A percentile compares a stretch with the other conserved stretches of the same genome.
Conservation (phyloP, 2,113 vertebrate genomes). For the Psophia crepitans region DNA sequence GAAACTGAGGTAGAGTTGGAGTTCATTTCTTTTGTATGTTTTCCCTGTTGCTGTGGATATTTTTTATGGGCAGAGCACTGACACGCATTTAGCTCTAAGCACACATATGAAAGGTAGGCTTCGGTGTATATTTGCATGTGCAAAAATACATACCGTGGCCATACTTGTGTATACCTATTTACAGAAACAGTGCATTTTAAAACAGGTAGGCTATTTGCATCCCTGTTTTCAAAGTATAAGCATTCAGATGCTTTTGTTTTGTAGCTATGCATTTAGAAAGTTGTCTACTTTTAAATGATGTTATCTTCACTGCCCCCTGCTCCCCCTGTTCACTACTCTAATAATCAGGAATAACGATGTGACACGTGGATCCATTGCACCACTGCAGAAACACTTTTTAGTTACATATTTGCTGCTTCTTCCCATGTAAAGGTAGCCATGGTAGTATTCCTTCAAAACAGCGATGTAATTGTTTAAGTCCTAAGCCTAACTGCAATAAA, state of each 20-base stretch:
- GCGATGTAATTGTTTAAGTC: accelerated
- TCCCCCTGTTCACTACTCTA: background rate
- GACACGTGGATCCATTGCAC: background rate
- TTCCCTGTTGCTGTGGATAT: background rate
- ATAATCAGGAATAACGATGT: background rate
- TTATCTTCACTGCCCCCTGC: background rate
- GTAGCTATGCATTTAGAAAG: background rate
- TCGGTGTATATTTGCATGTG: background rate
- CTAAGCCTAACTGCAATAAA: background rate
- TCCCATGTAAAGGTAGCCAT: background rate
- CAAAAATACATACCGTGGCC: background rate
- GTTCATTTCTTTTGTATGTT: background rate
- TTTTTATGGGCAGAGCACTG: background rate
- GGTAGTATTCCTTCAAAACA: background rate
- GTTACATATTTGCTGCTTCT: background rate
- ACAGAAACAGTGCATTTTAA: background rate
- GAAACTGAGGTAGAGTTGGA: background rate
- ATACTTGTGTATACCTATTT: background rate
- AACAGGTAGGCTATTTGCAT: background rate
- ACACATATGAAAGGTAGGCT: background rate
- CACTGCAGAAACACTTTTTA: background rate
- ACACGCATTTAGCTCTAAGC: background rate
- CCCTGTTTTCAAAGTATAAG: background rate
- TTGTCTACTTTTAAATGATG: background rate
- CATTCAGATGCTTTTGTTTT: background rate